These are phyloP conservation scores for Stegodyphus mimosarum DNA, from an alignment of 1,140 invertebrate genomes.

Conservation along the genomic window DNA sequence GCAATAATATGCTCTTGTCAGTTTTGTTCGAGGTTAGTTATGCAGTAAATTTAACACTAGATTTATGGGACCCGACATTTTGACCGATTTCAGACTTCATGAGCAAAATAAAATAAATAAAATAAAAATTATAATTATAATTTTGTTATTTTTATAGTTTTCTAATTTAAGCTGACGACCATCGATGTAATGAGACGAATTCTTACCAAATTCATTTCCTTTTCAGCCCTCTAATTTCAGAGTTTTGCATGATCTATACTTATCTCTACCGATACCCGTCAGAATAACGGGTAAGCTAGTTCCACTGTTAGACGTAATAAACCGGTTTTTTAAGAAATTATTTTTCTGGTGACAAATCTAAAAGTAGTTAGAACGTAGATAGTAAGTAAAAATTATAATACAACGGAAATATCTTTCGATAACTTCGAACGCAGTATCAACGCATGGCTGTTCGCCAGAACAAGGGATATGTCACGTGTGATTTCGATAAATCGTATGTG, in stretches of 20 bases:
- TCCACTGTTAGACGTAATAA: not conserved
- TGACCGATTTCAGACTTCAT: no score
- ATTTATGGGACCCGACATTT: no score
- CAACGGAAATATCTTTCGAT: no score
- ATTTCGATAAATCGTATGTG: no score
- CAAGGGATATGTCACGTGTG: no score
- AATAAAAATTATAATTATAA: not conserved
- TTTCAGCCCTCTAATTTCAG: not conserved
- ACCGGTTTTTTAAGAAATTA: not conserved
- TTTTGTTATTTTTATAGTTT: not conserved
- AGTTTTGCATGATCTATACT: not conserved
- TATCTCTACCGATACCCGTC: not conserved
- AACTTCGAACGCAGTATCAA: no score
- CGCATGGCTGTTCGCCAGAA: no score
- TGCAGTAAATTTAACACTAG: no score
- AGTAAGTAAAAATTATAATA: no score
- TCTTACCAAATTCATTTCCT: not conserved
- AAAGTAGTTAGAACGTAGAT: no score
- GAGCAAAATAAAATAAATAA: not conserved
- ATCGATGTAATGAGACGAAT: not conserved
- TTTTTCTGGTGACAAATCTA: not conserved
- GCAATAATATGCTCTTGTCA: no score
- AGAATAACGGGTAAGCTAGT: not conserved
- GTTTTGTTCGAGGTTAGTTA: no score
- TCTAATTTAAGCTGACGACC: not conserved